Evolutionary conservation across 2,797 vertebrate species (phyloP).

Genomic region (Poliocrania exsul): DNA sequence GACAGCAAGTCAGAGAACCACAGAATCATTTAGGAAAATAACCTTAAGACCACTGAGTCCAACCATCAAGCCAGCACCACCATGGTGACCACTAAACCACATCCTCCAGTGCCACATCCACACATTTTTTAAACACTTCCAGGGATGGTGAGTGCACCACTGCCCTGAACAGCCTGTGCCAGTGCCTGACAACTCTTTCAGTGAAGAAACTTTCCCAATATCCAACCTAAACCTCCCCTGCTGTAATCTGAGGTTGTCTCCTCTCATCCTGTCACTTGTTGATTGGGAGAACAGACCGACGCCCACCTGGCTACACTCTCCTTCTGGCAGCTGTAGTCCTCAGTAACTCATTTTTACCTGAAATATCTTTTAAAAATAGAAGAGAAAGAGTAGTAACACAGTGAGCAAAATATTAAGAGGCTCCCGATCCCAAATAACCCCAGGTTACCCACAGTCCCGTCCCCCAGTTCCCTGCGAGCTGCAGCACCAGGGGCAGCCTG

Average conservation of each 20-base stretch:
- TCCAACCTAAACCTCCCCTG: not conserved
- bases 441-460: not conserved
- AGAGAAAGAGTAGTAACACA: not conserved
- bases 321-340: not conserved
- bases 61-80: not conserved
- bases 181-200: not conserved
- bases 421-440: accelerated
- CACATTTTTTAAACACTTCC: not conserved
- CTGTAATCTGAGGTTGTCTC: not conserved
- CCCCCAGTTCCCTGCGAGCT: too few species aligned
- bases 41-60: not conserved
- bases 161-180: not conserved
- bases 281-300: not conserved
- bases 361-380: not conserved
- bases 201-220: not conserved
- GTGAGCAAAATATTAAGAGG: not conserved
- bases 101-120: not conserved
- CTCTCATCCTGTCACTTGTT: not conserved
- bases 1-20: not conserved
- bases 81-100: not conserved
- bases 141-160: not conserved
- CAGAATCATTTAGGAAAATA: not conserved
- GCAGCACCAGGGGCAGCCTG: too few species aligned
- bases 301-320: not conserved
- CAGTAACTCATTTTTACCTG: not conserved